A percentile compares a stretch with the other conserved stretches of the same genome.
Evolutionary conservation across 2,888 invertebrate genomes (phyloP).

Genomic region (Bombyx huttoni): DNA sequence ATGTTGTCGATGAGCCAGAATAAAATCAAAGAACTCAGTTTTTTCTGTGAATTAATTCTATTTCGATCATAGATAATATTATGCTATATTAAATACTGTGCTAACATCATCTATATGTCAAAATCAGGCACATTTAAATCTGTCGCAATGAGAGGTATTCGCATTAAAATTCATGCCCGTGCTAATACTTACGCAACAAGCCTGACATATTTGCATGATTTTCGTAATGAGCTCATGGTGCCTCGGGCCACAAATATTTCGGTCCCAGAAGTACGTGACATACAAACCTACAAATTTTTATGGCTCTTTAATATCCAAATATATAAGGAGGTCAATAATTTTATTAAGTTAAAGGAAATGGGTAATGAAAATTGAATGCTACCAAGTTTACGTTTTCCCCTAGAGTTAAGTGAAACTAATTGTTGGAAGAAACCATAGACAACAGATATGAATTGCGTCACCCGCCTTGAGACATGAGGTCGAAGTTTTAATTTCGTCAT

Average conservation of each 20-base stretch:
- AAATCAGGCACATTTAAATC: neutral
- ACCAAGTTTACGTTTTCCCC: too few species aligned
- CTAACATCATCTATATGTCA: neutral
- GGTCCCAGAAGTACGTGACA: neutral
- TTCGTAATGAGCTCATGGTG: conserved; percentile 2
- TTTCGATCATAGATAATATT: too few species aligned
- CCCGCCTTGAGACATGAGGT: too few species aligned
- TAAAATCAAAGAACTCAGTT: too few species aligned
- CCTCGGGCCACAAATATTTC: neutral
- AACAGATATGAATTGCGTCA: too few species aligned
- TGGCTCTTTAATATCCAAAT: neutral
- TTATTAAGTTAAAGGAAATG: neutral
- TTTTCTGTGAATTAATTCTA: too few species aligned
- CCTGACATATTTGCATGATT: conserved; percentile 4
- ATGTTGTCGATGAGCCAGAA: too few species aligned
- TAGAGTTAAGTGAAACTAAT: too few species aligned
- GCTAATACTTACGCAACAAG: conserved; percentile 1
- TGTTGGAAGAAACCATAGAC: too few species aligned
- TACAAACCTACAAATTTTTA: neutral
- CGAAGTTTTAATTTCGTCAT: too few species aligned
- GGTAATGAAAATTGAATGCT: neutral
- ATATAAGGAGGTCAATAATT: neutral
- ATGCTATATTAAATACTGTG: too few species aligned
- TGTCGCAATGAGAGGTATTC: neutral
- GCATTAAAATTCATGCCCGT: neutral